These are phyloP conservation scores for Micromys minutus DNA, from an alignment of 2,113 vertebrate genomes.

Conservation along the genomic window DNA sequence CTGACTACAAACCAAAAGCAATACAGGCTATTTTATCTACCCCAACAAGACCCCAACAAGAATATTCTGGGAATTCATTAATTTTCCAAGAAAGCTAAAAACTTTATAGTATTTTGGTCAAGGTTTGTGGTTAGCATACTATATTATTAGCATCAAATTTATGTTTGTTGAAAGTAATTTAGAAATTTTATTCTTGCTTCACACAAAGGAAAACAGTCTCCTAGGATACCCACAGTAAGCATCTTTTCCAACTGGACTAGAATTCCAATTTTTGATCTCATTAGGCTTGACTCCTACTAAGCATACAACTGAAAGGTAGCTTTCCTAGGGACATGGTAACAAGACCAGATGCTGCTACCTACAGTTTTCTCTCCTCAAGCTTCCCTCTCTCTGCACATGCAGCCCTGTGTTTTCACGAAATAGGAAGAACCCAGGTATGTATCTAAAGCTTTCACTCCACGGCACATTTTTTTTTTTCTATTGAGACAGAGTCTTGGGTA, in stretches of 20 bases:
- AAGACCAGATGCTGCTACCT: background rate
- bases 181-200: constrained; percentile 59
- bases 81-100: constrained; percentile 58
- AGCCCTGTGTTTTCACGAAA: constrained; percentile 28
- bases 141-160: constrained; percentile 51
- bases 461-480: background rate
- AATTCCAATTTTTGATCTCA: background rate
- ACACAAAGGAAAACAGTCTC: constrained; percentile 51
- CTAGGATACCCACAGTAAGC: background rate
- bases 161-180: constrained; percentile 58
- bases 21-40: constrained; percentile 56
- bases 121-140: constrained; percentile 45
- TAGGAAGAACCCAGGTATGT: background rate
- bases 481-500: background rate
- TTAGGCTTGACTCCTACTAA: constrained; percentile 21
- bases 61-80: constrained; percentile 58
- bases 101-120: constrained; percentile 55
- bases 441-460: background rate
- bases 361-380: background rate
- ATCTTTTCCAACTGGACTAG: background rate
- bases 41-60: constrained; percentile 49
- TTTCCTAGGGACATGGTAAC: background rate
- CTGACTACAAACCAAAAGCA: constrained; percentile 54
- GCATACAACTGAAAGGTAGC: background rate
- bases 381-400: background rate